phyloP scores from a whole-genome alignment of 2,797 vertebrate species.

The Sebastes oblongus region DNA sequence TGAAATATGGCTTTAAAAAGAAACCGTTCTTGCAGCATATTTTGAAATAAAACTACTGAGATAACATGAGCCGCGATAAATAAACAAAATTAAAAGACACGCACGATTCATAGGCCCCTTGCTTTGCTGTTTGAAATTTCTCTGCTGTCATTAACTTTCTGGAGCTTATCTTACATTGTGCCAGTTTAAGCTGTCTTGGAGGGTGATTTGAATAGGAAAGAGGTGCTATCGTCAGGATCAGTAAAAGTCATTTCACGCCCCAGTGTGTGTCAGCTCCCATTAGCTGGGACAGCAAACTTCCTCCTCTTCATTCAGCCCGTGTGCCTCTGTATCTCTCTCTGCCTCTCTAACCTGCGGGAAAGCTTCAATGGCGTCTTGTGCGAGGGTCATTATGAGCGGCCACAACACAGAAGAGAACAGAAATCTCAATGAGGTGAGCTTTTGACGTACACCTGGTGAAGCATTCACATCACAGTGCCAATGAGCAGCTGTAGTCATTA shows the following conservation, averaged over 20 bases:
- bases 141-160: slow-evolving; percentile 54
- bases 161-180: slow-evolving; percentile 58
- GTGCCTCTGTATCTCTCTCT: slow-evolving; percentile 18
- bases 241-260: slow-evolving; percentile 78
- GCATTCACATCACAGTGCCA: slow-evolving; percentile 39
- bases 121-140: slow-evolving; percentile 28
- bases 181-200: slow-evolving; percentile 44
- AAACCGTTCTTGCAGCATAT: background rate
- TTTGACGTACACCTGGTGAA: slow-evolving; percentile 12
- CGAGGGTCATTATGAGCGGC: slow-evolving; percentile 25
- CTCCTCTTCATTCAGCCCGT: slow-evolving; percentile 51
- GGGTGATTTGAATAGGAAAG: slow-evolving; percentile 68
- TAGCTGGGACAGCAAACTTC: slow-evolving; percentile 69
- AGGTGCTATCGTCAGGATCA: slow-evolving; percentile 70
- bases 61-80: slow-evolving; percentile 19
- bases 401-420: slow-evolving; percentile 26
- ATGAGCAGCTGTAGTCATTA: slow-evolving; percentile 48
- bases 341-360: slow-evolving; percentile 21
- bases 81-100: slow-evolving; percentile 34
- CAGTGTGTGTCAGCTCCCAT: slow-evolving; percentile 73
- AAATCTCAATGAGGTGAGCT: slow-evolving; percentile 56
- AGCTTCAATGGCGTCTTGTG: slow-evolving; percentile 24
- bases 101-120: slow-evolving; percentile 1
- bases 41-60: slow-evolving; percentile 12
- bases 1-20: slow-evolving; percentile 21